phyloP scores from a whole-genome alignment of 2,797 vertebrate species.

The Enteromius thamalakanensis region DNA sequence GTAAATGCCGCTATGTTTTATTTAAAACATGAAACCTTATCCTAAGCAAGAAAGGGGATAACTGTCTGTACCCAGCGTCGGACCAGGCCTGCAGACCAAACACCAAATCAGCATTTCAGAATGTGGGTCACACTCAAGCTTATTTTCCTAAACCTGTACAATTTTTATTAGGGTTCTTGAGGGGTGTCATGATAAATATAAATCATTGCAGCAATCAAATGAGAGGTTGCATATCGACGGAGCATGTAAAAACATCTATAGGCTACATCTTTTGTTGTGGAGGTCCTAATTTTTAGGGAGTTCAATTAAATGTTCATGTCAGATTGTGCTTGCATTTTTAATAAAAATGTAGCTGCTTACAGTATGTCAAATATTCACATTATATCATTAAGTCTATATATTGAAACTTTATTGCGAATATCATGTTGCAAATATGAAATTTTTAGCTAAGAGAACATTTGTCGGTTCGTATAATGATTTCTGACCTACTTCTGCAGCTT shows the following conservation, averaged over 20 bases:
- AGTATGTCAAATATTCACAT: background rate
- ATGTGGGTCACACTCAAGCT: background rate
- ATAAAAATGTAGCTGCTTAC: background rate
- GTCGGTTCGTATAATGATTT: background rate
- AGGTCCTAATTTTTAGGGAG: background rate
- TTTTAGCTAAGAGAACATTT: background rate
- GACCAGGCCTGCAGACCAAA: constrained; percentile 51
- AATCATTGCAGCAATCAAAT: background rate
- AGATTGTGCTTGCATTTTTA: background rate
- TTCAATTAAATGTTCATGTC: background rate
- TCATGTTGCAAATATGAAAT: background rate
- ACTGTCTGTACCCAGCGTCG: constrained; percentile 61
- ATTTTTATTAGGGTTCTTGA: background rate
- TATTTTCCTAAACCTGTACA: background rate
- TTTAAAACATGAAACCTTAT: constrained; percentile 79
- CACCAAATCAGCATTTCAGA: constrained; percentile 56
- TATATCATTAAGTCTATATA: background rate
- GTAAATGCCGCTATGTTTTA: constrained; percentile 78
- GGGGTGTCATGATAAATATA: background rate
- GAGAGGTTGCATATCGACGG: background rate
- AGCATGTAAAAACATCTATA: no score
- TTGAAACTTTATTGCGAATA: background rate
- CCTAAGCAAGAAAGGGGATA: constrained; percentile 69
- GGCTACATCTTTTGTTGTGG: background rate
- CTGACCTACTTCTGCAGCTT: constrained; percentile 25